Conservation (phyloP, 2,888 invertebrate species). For the Agrotis segetum region DNA sequence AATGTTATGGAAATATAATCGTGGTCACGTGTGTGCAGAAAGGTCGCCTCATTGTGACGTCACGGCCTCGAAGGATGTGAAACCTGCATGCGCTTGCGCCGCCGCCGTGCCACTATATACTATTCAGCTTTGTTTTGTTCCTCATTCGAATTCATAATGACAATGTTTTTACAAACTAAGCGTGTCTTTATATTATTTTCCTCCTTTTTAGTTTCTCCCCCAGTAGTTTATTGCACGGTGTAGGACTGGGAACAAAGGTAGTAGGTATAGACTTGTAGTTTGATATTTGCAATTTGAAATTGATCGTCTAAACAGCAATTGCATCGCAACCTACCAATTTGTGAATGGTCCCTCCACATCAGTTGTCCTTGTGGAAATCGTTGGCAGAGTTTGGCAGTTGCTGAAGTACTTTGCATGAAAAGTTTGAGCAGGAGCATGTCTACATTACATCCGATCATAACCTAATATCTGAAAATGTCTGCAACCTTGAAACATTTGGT, state of each 20-base stretch:
- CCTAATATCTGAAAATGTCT: conserved; percentile 57
- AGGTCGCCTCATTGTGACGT: conserved; percentile 49
- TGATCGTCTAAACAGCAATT: too few species aligned
- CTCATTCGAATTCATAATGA: not conserved
- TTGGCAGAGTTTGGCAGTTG: conserved; percentile 4
- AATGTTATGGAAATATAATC: conserved; percentile 47
- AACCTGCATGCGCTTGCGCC: conserved; percentile 28
- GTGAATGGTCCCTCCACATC: too few species aligned
- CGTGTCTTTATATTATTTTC: too few species aligned
- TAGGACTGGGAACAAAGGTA: too few species aligned
- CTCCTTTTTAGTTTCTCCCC: too few species aligned
- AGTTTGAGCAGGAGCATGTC: conserved; percentile 21
- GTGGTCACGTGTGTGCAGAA: conserved; percentile 24
- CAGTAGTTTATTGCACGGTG: too few species aligned
- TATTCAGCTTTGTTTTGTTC: conserved; percentile 2
- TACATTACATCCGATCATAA: conserved; percentile 31
- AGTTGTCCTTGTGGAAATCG: not conserved
- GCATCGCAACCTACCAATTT: too few species aligned
- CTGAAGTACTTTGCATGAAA: conserved; percentile 13
- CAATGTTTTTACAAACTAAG: not conserved
- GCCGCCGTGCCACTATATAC: not conserved
- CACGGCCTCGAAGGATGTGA: conserved; percentile 31
- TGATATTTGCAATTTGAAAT: not conserved
- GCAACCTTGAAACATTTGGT: conserved; percentile 88
- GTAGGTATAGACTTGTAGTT: too few species aligned